Evolutionary conservation across 2,797 vertebrate species (phyloP).

Genomic region (Erpetoichthys calabaricus): DNA sequence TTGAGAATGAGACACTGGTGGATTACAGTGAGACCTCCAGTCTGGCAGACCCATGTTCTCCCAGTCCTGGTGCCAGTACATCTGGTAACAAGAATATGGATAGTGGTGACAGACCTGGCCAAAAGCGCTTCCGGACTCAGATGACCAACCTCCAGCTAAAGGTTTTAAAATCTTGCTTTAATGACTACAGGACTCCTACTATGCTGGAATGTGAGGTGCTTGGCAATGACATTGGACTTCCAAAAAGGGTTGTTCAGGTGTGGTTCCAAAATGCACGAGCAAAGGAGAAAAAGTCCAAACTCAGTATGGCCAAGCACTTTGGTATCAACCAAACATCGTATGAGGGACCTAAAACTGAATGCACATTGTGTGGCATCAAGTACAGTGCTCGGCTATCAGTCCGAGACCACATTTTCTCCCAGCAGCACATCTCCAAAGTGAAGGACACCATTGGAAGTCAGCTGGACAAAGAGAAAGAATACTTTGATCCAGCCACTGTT

Average conservation of each 20-base stretch:
- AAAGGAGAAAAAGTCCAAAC: constrained; percentile 97
- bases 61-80: constrained; percentile 77
- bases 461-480: constrained; percentile 97
- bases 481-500: constrained; percentile 97
- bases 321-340: constrained; percentile 97
- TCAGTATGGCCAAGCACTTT: constrained; percentile 99
- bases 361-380: constrained; percentile 95
- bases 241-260: constrained; percentile 98
- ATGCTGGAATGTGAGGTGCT: constrained; percentile 99
- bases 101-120: constrained; percentile 84
- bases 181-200: constrained; percentile 95
- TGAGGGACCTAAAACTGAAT: constrained; percentile 96
- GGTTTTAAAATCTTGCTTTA: constrained; percentile 96
- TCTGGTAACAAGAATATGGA: constrained; percentile 83
- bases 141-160: constrained; percentile 98
- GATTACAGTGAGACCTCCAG: constrained; percentile 98
- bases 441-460: constrained; percentile 98
- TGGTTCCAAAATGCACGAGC: constrained; percentile 99
- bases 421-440: constrained; percentile 97
- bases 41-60: constrained; percentile 90
- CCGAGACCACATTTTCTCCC: constrained; percentile 98
- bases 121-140: constrained; percentile 97
- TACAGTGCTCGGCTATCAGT: constrained; percentile 96
- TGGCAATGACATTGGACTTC: constrained; percentile 98
- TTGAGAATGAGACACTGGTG: constrained; percentile 89